Evolutionary conservation across 2,797 vertebrate genomes (phyloP), one percentile per base, ranked within the genome.

Genomic region (Syngnathus acus): DNA sequence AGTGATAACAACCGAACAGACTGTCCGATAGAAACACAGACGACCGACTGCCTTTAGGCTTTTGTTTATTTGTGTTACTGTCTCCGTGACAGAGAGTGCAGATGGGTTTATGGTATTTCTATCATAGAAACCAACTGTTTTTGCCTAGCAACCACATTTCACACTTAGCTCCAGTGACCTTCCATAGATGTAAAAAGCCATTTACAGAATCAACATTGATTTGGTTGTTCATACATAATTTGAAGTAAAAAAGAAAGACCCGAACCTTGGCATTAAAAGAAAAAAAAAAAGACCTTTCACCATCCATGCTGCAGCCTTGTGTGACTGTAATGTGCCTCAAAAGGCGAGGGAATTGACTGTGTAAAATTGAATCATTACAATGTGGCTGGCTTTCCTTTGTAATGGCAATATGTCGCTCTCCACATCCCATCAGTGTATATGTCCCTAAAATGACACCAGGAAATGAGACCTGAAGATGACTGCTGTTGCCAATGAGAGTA

Each of bases 261-360:
- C 65, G 69, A 21, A 69, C 69, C 47, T 45, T 57, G 69, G 37
- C 68, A 62, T 70, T 6, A 51, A 69, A 65, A 11, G 42, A 11
- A 14, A n/a, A n/a, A 17, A 48, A 48, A 48, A 50, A 50, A 38
- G 54, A 48, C 62, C 51, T 72, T 67, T 86, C 67, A 32, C 78
- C 78, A 75, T 83, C 87, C 77, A 68, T 16, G 65, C 65, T 26
- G 45, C 72, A 66, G 80, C 86, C 81, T 79, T 83, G 86, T 86
- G 79, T 84, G 73, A 77, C 67, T 81, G 81, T 86, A 84, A 84
- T 82, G 78, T 69, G 72, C 80, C 82, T 87, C 82, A 83, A 90
- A 84, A 79, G 80, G 73, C 76, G 82, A 82, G 88, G 85, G 90
- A 90, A 90, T 90, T 89, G 90, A 89, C 82, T 91, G 90, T 90